These are phyloP conservation scores for Eidolon dupreanum DNA, from an alignment of 2,797 vertebrate genomes.

Conservation along the genomic window DNA sequence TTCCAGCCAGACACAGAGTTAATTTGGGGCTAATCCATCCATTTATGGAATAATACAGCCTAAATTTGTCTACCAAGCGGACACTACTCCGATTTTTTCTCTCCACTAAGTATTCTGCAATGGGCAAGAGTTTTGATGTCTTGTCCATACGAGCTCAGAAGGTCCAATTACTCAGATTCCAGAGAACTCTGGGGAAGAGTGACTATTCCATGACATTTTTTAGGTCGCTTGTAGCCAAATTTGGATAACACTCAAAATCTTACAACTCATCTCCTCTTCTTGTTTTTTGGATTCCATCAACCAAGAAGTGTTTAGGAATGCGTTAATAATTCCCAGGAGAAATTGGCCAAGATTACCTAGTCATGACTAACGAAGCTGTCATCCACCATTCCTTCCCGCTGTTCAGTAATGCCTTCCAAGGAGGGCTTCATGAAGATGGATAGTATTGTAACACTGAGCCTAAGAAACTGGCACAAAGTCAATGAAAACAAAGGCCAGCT, in stretches of 20 bases:
- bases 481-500: conserved; percentile 81
- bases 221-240: conserved; percentile 23
- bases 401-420: conserved; percentile 83
- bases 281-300: conserved; percentile 69
- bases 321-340: conserved; percentile 85
- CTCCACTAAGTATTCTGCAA: not conserved
- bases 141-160: not conserved
- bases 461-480: conserved; percentile 83
- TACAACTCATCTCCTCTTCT: not conserved
- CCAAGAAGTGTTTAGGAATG: conserved; percentile 78
- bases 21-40: not conserved
- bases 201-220: not conserved
- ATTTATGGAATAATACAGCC: not conserved
- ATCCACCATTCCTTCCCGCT: conserved; percentile 82
- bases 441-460: conserved; percentile 71
- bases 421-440: conserved; percentile 85
- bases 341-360: conserved; percentile 81
- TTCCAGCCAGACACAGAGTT: not conserved
- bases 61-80: not conserved
- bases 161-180: not conserved
- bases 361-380: conserved; percentile 87
- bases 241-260: conserved; percentile 70
- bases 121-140: not conserved
- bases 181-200: not conserved
- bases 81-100: not conserved